These are phyloP conservation scores for Alcedo quadribrachys DNA, from an alignment of 2,797 vertebrate genomes.

Conservation along the genomic window DNA sequence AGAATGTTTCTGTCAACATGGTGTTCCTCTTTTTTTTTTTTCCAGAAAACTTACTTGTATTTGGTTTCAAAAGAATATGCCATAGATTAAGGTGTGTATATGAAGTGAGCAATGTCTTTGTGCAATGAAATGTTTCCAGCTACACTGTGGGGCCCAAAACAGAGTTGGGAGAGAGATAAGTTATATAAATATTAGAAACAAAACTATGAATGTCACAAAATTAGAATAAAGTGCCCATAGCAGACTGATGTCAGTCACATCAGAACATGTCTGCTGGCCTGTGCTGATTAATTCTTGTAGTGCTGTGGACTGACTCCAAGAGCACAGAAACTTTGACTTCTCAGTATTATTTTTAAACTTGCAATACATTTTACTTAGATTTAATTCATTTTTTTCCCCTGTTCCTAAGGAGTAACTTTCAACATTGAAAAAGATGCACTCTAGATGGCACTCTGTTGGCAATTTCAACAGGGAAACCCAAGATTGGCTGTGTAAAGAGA, in stretches of 20 bases:
- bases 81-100: not conserved
- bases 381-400: not conserved
- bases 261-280: not conserved
- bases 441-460: conserved; percentile 46
- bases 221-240: not conserved
- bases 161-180: not conserved
- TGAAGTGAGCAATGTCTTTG: not conserved
- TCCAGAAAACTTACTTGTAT: not conserved
- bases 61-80: not conserved
- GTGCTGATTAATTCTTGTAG: not conserved
- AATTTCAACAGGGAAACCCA: not conserved
- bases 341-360: not conserved
- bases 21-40: not conserved
- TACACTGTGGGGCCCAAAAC: not conserved
- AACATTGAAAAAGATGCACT: not conserved
- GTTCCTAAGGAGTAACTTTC: not conserved
- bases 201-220: not conserved
- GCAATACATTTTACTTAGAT: not conserved
- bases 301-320: not conserved
- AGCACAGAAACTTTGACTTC: not conserved
- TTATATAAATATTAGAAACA: not conserved
- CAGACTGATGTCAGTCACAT: not conserved
- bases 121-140: not conserved
- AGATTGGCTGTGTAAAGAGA: not conserved
- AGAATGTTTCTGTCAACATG: not conserved